Conservation (phyloP, 2,797 vertebrate genomes). For the Tenualosa thibaudeaui region DNA sequence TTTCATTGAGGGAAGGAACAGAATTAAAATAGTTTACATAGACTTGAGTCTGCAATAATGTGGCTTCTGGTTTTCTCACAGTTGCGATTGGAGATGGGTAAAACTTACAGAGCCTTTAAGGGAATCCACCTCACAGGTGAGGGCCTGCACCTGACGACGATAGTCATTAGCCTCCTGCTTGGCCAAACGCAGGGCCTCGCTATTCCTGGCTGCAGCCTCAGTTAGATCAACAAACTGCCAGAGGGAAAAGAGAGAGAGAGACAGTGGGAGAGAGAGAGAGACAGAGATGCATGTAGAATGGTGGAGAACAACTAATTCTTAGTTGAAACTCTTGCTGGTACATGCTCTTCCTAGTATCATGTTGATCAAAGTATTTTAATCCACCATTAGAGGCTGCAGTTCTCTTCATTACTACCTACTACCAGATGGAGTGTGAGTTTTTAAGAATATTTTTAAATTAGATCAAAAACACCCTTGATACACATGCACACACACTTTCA, state of each 20-base stretch:
- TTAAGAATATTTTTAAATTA: too few relatives aligned
- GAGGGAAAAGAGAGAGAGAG: conserved; percentile 33
- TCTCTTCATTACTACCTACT: too few relatives aligned
- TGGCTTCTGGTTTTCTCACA: not conserved
- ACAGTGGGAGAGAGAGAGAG: not conserved
- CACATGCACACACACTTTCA: too few relatives aligned
- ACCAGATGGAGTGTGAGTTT: too few relatives aligned
- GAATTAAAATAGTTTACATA: too few relatives aligned
- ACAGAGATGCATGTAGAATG: not conserved
- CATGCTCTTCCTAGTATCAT: too few relatives aligned
- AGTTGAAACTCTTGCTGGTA: too few relatives aligned
- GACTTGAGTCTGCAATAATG: too few relatives aligned
- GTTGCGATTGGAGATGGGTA: conserved; percentile 27
- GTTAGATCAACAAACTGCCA: conserved; percentile 89
- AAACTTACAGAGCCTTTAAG: conserved; percentile 93
- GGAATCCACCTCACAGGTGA: conserved; percentile 91
- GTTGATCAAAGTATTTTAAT: too few relatives aligned
- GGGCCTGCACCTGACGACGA: conserved; percentile 88
- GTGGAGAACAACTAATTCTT: not conserved
- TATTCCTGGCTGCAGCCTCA: conserved; percentile 88
- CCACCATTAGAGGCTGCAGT: too few relatives aligned
- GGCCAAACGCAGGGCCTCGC: conserved; percentile 84
- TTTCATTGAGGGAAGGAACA: too few relatives aligned
- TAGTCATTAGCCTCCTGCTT: conserved; percentile 92
- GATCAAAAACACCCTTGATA: too few relatives aligned